phyloP scores from a whole-genome alignment of 2,888 invertebrate genomes.

The Tetragonula carbonaria region DNA sequence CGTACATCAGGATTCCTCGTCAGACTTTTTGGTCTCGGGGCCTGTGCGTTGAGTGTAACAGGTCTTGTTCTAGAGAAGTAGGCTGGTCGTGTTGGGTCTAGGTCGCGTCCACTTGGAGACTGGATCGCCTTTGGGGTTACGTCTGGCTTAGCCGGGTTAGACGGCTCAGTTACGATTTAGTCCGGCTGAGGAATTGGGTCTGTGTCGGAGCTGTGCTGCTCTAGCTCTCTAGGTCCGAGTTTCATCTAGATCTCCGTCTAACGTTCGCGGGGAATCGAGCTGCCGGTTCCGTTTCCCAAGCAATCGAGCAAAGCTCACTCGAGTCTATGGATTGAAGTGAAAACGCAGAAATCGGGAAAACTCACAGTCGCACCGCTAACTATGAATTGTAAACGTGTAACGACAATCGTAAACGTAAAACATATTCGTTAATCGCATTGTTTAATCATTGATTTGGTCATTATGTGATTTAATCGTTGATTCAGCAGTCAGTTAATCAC shows the following conservation, averaged over 20 bases:
- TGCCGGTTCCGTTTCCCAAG: background rate
- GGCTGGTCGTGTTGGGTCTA: conserved; percentile 5
- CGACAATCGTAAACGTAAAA: too few species aligned
- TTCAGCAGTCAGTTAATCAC: too few species aligned
- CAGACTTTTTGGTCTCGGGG: background rate
- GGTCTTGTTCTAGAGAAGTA: conserved; percentile 8
- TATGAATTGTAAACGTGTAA: too few species aligned
- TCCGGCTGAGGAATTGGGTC: background rate
- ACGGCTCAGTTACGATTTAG: conserved; percentile 1
- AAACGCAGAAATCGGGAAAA: background rate
- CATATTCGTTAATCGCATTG: too few species aligned
- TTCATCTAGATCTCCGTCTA: background rate
- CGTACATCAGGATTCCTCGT: background rate
- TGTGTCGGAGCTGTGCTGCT: background rate
- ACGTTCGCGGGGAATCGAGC: too few species aligned
- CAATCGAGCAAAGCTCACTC: background rate
- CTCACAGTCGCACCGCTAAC: too few species aligned
- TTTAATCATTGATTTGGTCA: too few species aligned
- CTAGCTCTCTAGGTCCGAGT: background rate
- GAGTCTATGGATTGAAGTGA: background rate
- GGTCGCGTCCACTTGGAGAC: conserved; percentile 24
- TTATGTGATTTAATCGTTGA: too few species aligned
- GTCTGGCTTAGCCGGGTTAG: conserved; percentile 10
- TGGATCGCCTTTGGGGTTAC: conserved; percentile 17
- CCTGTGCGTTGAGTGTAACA: conserved; percentile 7